Evolutionary conservation across 2,888 invertebrate species (phyloP).

Genomic region (Teleiodes luculella): DNA sequence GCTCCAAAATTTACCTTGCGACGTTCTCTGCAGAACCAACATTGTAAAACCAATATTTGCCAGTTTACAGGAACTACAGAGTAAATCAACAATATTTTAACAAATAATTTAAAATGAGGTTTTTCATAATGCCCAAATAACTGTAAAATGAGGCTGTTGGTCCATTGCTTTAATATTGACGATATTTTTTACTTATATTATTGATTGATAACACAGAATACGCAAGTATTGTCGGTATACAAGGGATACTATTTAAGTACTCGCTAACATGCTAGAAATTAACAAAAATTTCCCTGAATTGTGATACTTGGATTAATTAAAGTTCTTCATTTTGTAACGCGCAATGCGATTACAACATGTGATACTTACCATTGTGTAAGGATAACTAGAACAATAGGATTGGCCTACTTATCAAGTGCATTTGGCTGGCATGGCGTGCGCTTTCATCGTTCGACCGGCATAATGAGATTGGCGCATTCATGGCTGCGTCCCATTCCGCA

Average conservation of each 20-base stretch:
- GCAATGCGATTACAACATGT: background rate
- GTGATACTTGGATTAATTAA: too few species aligned
- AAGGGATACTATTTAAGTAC: too few species aligned
- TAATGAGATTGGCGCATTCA: slow-evolving; percentile 57
- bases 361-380: slow-evolving; percentile 10
- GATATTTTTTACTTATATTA: too few species aligned
- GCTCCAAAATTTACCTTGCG: background rate
- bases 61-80: too few species aligned
- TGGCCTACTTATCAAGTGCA: slow-evolving; percentile 52
- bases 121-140: too few species aligned
- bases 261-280: too few species aligned
- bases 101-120: too few species aligned
- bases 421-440: slow-evolving; percentile 40
- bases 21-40: background rate
- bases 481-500: slow-evolving; percentile 37
- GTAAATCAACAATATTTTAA: too few species aligned
- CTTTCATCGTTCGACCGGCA: slow-evolving; percentile 51
- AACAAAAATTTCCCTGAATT: background rate
- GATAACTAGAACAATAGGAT: slow-evolving; percentile 43
- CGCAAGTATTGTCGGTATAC: too few species aligned
- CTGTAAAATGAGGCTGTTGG: too few species aligned
- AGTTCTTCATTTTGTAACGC: background rate
- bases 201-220: too few species aligned
- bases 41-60: background rate
- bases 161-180: too few species aligned